These are phyloP conservation scores for Capitulum mitella DNA, from an alignment of 2,888 invertebrate genomes.

Conservation along the genomic window DNA sequence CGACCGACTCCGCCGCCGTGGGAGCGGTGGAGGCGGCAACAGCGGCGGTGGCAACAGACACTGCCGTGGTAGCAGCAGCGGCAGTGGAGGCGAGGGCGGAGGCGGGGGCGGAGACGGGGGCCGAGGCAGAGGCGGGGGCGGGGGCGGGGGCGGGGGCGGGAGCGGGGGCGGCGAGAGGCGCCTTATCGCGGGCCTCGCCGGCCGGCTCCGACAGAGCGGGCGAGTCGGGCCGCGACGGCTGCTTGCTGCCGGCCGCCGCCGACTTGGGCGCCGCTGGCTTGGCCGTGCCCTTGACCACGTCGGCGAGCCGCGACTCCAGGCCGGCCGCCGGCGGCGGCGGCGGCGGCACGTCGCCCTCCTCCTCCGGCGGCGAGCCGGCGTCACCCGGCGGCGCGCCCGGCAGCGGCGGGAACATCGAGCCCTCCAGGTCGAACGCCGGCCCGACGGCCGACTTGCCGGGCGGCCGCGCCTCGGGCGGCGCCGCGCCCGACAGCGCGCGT, in stretches of 20 bases:
- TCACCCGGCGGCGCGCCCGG: conserved; percentile 43
- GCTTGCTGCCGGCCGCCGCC: neutral
- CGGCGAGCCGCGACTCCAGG: conserved; percentile 52
- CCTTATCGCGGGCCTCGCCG: conserved; percentile 1
- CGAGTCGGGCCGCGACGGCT: conserved; percentile 21
- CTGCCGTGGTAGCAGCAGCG: no score
- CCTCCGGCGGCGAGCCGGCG: conserved; percentile 28
- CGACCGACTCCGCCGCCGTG: neutral
- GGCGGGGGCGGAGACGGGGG: neutral
- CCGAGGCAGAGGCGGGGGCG: neutral
- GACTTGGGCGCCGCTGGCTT: conserved; percentile 43
- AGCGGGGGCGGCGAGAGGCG: neutral
- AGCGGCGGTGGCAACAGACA: no score
- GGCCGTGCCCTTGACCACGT: conserved; percentile 68
- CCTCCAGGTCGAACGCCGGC: conserved; percentile 44
- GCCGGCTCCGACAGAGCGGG: conserved; percentile 7
- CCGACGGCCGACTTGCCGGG: neutral
- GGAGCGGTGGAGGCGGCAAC: neutral
- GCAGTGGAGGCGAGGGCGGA: neutral
- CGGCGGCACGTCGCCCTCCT: conserved; percentile 28
- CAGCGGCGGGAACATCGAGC: conserved; percentile 46
- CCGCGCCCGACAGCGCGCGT: conserved; percentile 49
- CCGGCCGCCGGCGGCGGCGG: conserved; percentile 17
- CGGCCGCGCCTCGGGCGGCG: conserved; percentile 28
- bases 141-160: neutral